These are phyloP conservation scores for Trachelus stipa DNA, from an alignment of 2,888 invertebrate species.

Conservation along the genomic window DNA sequence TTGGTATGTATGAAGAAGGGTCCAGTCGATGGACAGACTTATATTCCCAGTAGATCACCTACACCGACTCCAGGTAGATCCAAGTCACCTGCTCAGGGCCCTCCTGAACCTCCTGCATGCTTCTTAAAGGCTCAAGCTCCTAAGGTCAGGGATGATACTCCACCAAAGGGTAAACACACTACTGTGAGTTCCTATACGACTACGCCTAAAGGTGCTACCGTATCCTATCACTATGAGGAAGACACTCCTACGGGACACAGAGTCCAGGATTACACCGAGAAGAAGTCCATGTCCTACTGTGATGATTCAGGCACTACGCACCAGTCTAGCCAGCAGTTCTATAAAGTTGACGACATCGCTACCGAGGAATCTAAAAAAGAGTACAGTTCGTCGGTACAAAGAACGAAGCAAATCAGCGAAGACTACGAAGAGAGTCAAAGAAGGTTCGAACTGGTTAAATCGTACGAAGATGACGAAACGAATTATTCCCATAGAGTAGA, in stretches of 20 bases:
- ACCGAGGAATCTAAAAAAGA: background rate
- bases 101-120: conserved; percentile 67
- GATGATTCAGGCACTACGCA: conserved; percentile 48
- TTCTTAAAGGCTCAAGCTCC: conserved; percentile 74
- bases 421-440: conserved; percentile 44
- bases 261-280: conserved; percentile 55
- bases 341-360: background rate
- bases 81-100: conserved; percentile 79
- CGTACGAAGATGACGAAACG: background rate
- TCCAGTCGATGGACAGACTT: conserved; percentile 52
- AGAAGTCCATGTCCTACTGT: conserved; percentile 61
- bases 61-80: conserved; percentile 67
- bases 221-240: conserved; percentile 59
- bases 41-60: conserved; percentile 57
- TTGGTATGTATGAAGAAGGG: conserved; percentile 71
- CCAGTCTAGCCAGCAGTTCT: background rate
- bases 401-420: conserved; percentile 29
- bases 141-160: conserved; percentile 69
- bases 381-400: background rate
- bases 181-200: conserved; percentile 25
- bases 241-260: conserved; percentile 61
- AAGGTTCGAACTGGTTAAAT: conserved; percentile 25
- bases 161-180: conserved; percentile 40
- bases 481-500: conserved; percentile 24
- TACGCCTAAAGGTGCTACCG: conserved; percentile 51